Conservation (phyloP, 2,888 invertebrate species). For the Tortrix viridana region DNA sequence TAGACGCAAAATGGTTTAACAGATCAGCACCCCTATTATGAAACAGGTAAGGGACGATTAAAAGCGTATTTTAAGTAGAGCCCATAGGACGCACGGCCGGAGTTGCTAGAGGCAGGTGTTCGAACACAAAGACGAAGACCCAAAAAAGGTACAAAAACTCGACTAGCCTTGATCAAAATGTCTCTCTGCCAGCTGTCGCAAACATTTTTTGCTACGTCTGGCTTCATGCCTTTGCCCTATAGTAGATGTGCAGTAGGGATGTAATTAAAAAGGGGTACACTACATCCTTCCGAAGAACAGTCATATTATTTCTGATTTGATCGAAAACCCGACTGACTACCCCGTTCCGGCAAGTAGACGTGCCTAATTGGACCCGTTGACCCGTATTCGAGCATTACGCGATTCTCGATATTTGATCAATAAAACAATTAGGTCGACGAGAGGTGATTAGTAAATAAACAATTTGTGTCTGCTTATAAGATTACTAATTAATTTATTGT, state of each 20-base stretch:
- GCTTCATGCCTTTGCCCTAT: constrained; percentile 10
- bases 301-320: too few relatives aligned
- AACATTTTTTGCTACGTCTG: constrained; percentile 57
- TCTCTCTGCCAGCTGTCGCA: constrained; percentile 71
- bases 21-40: constrained; percentile 6
- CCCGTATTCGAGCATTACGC: constrained; percentile 1
- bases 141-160: constrained; percentile 54
- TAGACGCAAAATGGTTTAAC: not conserved
- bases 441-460: not conserved
- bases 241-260: not conserved
- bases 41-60: constrained; percentile 54
- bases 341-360: constrained; percentile 20
- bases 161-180: constrained; percentile 56
- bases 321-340: not conserved
- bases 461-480: not conserved
- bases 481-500: too few relatives aligned
- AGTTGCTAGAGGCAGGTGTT: constrained; percentile 64
- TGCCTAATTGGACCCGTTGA: constrained; percentile 22
- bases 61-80: constrained; percentile 38
- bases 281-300: too few relatives aligned
- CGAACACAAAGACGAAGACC: constrained; percentile 61
- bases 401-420: constrained; percentile 24
- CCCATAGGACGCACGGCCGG: constrained; percentile 46
- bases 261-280: too few relatives aligned
- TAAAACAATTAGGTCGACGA: constrained; percentile 10